phyloP scores from a whole-genome alignment of 1,140 invertebrate genomes.

The Delia radicum region DNA sequence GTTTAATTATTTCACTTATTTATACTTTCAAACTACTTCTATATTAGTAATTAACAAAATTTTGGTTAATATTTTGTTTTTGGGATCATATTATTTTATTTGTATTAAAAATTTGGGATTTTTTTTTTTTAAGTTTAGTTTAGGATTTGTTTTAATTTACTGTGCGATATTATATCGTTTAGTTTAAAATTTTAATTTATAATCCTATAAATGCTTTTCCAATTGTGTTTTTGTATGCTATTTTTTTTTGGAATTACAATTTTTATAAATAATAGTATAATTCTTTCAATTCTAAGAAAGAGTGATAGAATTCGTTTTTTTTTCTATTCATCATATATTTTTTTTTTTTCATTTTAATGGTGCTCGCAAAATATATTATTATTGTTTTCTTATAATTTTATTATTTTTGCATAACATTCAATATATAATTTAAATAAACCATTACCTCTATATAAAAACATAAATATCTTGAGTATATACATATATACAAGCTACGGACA shows the following conservation, averaged over 20 bases:
- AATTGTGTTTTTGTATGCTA: not conserved
- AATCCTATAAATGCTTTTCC: not conserved
- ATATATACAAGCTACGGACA: constrained; percentile 55
- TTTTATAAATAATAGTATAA: too few species aligned
- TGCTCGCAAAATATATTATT: not conserved
- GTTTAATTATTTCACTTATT: constrained; percentile 1
- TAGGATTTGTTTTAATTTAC: constrained; percentile 2
- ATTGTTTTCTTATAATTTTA: not conserved
- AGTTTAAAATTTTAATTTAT: not conserved
- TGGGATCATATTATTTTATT: not conserved
- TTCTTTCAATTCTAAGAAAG: too few species aligned
- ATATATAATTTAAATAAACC: not conserved
- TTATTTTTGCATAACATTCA: not conserved
- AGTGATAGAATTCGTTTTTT: too few species aligned
- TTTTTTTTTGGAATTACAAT: too few species aligned
- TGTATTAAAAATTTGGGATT: not conserved
- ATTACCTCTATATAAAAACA: not conserved
- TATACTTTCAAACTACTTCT: too few species aligned
- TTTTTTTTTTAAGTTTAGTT: not conserved
- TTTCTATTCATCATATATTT: not conserved
- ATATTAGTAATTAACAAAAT: constrained; percentile 20
- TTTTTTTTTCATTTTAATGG: constrained; percentile 6
- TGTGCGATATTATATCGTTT: too few species aligned
- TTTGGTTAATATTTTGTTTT: not conserved
- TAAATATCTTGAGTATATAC: constrained; percentile 30